A percentile compares a stretch with the other conserved stretches of the same genome.
phyloP scores from a whole-genome alignment of 2,888 invertebrate genomes.

The Eilema depressum region DNA sequence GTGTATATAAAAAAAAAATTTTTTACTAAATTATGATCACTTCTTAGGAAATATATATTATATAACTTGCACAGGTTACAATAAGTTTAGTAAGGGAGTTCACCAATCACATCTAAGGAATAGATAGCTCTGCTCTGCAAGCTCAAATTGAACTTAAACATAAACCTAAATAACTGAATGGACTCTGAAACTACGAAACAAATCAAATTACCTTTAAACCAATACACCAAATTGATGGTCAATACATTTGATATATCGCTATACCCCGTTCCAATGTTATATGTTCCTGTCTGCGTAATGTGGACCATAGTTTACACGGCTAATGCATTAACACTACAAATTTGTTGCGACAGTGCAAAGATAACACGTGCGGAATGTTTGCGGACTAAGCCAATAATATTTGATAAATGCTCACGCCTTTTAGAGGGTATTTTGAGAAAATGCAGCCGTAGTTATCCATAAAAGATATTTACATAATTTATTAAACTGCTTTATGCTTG shows the following conservation, averaged over 20 bases:
- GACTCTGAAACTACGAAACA: constrained; percentile 10
- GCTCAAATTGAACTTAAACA: not conserved
- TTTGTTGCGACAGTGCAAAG: constrained; percentile 58
- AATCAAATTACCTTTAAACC: constrained; percentile 25
- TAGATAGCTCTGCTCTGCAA: not conserved
- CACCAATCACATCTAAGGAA: constrained; percentile 9
- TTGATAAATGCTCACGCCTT: constrained; percentile 53
- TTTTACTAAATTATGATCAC: no score
- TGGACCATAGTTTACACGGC: constrained; percentile 57
- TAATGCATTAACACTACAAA: constrained; percentile 64
- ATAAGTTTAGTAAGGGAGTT: no score
- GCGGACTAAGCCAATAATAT: constrained; percentile 53
- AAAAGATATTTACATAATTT: not conserved
- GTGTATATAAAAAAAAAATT: no score
- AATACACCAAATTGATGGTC: constrained; percentile 44
- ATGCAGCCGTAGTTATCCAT: constrained; percentile 17
- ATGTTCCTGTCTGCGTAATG: constrained; percentile 55
- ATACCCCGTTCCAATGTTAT: constrained; percentile 53
- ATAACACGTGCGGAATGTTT: constrained; percentile 54
- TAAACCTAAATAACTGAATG: not conserved
- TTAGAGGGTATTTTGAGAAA: constrained; percentile 41
- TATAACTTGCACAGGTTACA: no score
- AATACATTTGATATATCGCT: constrained; percentile 59
- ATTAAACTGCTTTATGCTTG: not conserved
- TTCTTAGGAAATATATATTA: no score